Evolutionary conservation across 2,797 vertebrate species (phyloP), one percentile per base, ranked within the genome.

Genomic region (Octomys mimax): DNA sequence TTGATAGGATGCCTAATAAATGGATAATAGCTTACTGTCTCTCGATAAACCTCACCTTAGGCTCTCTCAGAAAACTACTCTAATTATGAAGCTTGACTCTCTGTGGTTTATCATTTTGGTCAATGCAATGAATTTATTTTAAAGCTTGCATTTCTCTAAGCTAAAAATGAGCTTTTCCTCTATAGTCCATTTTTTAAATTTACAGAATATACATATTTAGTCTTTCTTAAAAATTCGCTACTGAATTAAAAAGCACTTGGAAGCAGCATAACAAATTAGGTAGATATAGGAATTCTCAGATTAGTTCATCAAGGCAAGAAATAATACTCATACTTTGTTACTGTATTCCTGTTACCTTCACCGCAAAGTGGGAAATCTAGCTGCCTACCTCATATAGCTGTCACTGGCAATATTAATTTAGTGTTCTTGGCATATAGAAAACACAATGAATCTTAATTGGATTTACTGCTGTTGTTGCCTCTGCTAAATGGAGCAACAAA

Each of bases 171-270:
- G 91, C 31, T 59, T 87, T 96, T 88, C 46, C 8, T 33, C 36
- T 39, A 59, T 13, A 91, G 75, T 92, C 79, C 52, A 82, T 88
- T 96, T 97, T 97, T 88, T 73, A 86, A 90, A 93, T 89, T 84
- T 93, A 93, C 80, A 96, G 88, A 97, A 97, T 97, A 97, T 96
- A 64, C 95, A 91, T 97, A 98, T 97, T 97, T 98, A 97, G 89
- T 94, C 87, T 96, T 98, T 97, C 92, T 98, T 97, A 96, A 98
- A 87, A 98, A 91, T 95, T 97, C 95, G 96, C 94, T 97, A 95
- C 83, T 18, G 93, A 96, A 94, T 85, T 96, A 95, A 98, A 98
- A 96, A 52, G 92, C 88, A 70, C 92, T 96, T 88, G 83, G 94
- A 97, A 97, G 94, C 94, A 97, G 90, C 96, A 97, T 97, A 97